Evolutionary conservation across 2,113 vertebrate genomes (phyloP).

Genomic region (Mirza zaza): DNA sequence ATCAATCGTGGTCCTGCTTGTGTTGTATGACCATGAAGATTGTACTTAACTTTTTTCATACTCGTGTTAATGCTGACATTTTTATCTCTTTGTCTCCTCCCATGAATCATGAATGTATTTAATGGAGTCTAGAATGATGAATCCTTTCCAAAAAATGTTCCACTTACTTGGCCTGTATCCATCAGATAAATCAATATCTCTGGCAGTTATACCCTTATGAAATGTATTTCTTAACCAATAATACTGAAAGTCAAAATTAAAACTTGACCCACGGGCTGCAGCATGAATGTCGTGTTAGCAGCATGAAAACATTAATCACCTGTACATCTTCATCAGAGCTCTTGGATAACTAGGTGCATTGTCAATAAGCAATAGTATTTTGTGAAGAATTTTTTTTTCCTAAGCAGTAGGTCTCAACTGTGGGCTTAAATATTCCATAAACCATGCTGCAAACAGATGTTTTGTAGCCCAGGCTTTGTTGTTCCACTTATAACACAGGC

Average conservation of each 20-base stretch:
- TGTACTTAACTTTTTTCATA: too few species aligned
- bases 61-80: too few species aligned
- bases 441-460: background rate
- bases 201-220: background rate
- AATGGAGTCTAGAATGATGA: too few species aligned
- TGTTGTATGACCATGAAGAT: background rate
- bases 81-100: too few species aligned
- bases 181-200: background rate
- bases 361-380: background rate
- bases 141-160: too few species aligned
- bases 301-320: background rate
- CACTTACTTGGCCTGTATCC: background rate
- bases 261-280: background rate
- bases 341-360: background rate
- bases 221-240: background rate
- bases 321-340: background rate
- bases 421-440: background rate
- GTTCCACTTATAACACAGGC: background rate
- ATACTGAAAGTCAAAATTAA: background rate
- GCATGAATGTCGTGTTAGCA: background rate
- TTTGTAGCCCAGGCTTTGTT: background rate
- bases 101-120: too few species aligned
- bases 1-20: background rate
- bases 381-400: background rate
- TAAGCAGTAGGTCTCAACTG: background rate